Base-by-base conservation (phyloP, 2,888 invertebrate species). In the Diarsia mendica region DNA sequence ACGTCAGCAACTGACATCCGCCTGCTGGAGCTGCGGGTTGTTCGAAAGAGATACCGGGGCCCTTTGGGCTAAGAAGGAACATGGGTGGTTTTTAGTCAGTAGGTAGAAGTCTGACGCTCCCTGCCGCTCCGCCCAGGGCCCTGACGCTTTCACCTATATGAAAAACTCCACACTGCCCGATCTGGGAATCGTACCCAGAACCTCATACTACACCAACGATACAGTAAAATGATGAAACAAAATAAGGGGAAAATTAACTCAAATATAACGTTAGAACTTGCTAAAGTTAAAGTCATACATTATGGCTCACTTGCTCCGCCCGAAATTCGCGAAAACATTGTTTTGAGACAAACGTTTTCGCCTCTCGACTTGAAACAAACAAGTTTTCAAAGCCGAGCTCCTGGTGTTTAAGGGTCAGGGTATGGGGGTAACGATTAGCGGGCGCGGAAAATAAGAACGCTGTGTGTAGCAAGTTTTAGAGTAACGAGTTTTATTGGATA, bases 371-470 rank as follows among this genome's bases (percentile, higher is more conserved):
- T 77, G 74, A 77, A 86, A 85, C 89, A 91, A 90, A 90, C 89
- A 90, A 90, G 88, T 88, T 89, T 85, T 85, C 82, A 87, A 85
- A 89, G 87, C 86, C n/a, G 44, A 70, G 70, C 79, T 88, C 82
- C 83, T 83, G 80, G 87, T 79, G 79, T 72, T 84, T 77, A 66
- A 39, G 74, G 65, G 64, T 70, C 39, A 11, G 72, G 23, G 13
- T 13, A 33, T 23, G 66, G 65, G 71, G 13, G 10, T 60, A 83
- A 87, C 82, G 85, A 69, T 75, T 49, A 64, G 81, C 75, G 76
- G 15, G 15, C 15, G 8, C 3, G 28, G 28, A 28, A 6, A 28
- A 28, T 23, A 55, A 15, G 8, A 58, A 28, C 55, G 23, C 23
- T 15, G 55, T 15, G 55, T 11, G 5, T 28, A 8, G 28, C 8